Conservation (phyloP, 2,797 vertebrate species). For the Lithobates sylvaticus region DNA sequence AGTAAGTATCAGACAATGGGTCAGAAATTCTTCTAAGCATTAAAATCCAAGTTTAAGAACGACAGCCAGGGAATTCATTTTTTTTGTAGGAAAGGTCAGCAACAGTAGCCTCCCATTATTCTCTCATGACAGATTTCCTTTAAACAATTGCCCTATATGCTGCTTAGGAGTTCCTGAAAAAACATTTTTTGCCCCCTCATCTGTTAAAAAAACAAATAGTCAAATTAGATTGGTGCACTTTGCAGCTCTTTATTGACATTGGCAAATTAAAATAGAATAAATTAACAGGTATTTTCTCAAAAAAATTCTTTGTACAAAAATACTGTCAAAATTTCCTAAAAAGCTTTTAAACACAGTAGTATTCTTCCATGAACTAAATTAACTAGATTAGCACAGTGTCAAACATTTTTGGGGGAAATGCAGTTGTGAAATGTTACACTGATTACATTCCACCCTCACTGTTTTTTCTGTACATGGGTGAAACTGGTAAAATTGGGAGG, state of each 20-base stretch:
- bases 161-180: no score
- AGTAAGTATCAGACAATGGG: no score
- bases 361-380: constrained; percentile 87
- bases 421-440: constrained; percentile 80
- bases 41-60: background rate
- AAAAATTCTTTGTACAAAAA: constrained; percentile 90
- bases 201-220: constrained; percentile 66
- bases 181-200: no score
- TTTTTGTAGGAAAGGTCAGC: background rate
- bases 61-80: background rate
- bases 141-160: background rate
- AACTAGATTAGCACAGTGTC: constrained; percentile 88
- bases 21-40: no score
- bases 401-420: constrained; percentile 77
- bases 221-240: constrained; percentile 76
- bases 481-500: constrained; percentile 57
- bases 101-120: background rate
- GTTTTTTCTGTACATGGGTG: constrained; percentile 80
- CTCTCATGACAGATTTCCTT: no score
- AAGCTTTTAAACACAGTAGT: constrained; percentile 91
- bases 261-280: constrained; percentile 95
- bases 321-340: constrained; percentile 93
- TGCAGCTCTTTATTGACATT: constrained; percentile 86
- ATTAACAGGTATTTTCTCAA: constrained; percentile 90
- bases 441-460: constrained; percentile 81